Percentiles rank a stretch among this genome's conserved stretches.
These are phyloP conservation scores for Tapirus terrestris DNA, from an alignment of 2,113 vertebrate genomes.

Conservation along the genomic window DNA sequence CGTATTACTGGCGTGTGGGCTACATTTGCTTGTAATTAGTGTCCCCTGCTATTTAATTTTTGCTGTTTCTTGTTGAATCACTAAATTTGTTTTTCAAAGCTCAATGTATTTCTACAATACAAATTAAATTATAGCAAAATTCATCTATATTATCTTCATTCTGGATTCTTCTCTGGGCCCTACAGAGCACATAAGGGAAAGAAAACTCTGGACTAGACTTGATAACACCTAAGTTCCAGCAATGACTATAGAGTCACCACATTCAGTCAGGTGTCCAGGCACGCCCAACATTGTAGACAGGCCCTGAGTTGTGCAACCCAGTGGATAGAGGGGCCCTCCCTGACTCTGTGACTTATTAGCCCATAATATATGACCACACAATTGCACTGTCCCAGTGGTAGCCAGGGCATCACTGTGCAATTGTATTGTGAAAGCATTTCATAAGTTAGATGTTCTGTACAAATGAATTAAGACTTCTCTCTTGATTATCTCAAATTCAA, in stretches of 20 bases:
- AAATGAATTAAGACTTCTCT: neutral
- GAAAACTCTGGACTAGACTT: neutral
- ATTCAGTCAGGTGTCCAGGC: neutral
- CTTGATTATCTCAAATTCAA: slow-evolving; percentile 14
- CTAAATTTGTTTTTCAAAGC: neutral
- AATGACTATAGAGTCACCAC: neutral
- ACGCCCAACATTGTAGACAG: neutral
- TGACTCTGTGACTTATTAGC: neutral
- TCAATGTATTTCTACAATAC: neutral
- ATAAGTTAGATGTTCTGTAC: neutral
- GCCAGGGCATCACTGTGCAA: neutral
- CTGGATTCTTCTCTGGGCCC: neutral
- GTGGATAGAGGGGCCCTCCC: neutral
- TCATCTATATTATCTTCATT: neutral
- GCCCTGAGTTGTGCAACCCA: neutral
- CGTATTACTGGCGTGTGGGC: neutral
- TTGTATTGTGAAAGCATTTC: neutral
- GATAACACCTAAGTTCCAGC: neutral
- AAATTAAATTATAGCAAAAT: neutral
- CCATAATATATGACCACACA: neutral
- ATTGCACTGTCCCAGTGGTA: neutral
- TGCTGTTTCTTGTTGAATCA: neutral
- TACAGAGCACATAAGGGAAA: neutral
- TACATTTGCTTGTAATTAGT: neutral
- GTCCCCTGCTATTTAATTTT: neutral